Evolutionary conservation across 2,888 invertebrate species (phyloP), one percentile per base, ranked within the genome.

Genomic region (Chaitophorus viminalis): DNA sequence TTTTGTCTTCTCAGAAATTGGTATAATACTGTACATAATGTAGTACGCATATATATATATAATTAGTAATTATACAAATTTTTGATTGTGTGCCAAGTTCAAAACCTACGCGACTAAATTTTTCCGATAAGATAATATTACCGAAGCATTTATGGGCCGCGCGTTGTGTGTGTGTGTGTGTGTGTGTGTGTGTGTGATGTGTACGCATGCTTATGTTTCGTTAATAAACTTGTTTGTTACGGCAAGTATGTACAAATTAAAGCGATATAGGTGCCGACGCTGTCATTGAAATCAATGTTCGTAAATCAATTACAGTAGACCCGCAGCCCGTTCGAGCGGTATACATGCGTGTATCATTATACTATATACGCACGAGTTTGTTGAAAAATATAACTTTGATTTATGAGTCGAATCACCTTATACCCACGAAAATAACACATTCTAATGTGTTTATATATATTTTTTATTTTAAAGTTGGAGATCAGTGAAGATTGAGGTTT

Each of bases 241-340:
- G 68, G 29, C 21, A 8, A 14, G n/a, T 68, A 29, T 68, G n/a
- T 60, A 68, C 0, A 29, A 68, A 25, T n/a, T 68, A 68, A 68
- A 29, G 4, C 68, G 68, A 11, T 29, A 77, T 78, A 65, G 36
- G 36, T 79, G 60, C 68, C 68, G 68, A 68, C 25, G 36, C 60
- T 65, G 36, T 79, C 60, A n/a, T 36, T 25, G 36, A 18, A 25
- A 36, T 79, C 79, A n/a, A 52, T 36, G 8, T 79, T 36, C n/a
- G 60, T 65, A 79, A 79, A 65, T 36, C 65, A 79, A 79, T 79
- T 79, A 78, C 33, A n/a, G n/a, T 25, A 31, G 9, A 68, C 60
- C 0, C 60, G 25, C 25, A 25, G 46, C 1, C 25, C 21, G 60
- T 60, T 21, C 9, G 21, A 5, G 9, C 25, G 60, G 21, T 6